Evolutionary conservation across 2,888 invertebrate genomes (phyloP), one percentile per base, ranked within the genome.

Genomic region (Trichogramma evanescens): DNA sequence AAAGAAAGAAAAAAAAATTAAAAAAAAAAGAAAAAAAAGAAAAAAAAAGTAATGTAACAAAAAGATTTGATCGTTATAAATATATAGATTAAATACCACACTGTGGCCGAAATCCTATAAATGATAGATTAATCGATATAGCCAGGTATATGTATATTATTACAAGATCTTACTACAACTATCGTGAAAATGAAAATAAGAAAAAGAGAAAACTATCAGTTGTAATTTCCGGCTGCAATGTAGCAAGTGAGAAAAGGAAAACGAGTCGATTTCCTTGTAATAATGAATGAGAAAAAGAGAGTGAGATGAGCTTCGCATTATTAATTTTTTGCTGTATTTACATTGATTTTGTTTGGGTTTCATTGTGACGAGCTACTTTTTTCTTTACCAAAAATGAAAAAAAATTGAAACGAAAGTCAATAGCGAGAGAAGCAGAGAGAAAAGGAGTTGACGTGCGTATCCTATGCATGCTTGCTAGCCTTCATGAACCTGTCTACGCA

Each of bases 51-150:
- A 56, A 54, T 42, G 5, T 52, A 50, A 48, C 13, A 51, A n/a
- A 49, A 54, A 45, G 58, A 59, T 53, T 62, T 42, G 48, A 59
- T 59, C 56, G 50, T 59, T 64, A 58, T 26, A 26, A 26, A 26
- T 26, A 26, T 26, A 26, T 58, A 49, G 59, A 62, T 49, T 53
- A 56, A 13, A 13, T 53, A 42, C 45, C 44, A 54, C 56, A 61
- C 50, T 50, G 40, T 49, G 56, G 49, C 45, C 42, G 56, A 56
- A 41, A 61, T 56, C 50, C 61, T 50, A 54, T 26, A 26, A 26
- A 26, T 26, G 26, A 61, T 57, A 53, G 50, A 46, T 56, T 56
- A 50, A 56, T 54, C 52, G 55, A 40, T 51, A 51, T 49, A 44
- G 8, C 38, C 44, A 50, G 39, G 9, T 26, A 26, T 26, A 26